phyloP scores from a whole-genome alignment of 1,140 invertebrate genomes.

The Trichonephila clavipes region DNA sequence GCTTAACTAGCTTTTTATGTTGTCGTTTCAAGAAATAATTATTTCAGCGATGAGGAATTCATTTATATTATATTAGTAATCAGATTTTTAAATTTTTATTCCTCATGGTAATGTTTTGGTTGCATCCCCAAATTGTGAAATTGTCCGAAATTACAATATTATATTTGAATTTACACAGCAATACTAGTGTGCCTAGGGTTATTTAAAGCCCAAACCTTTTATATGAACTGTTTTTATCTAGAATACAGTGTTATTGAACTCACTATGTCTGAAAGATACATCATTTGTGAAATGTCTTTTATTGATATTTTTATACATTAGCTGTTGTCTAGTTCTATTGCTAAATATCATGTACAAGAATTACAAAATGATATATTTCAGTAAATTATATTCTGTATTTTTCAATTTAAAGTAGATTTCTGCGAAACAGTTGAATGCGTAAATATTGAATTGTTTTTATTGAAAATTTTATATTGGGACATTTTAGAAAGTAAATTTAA shows the following conservation, averaged over 20 bases:
- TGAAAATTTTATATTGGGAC: no score
- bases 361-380: no score
- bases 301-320: no score
- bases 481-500: no score
- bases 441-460: no score
- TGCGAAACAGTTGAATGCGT: no score
- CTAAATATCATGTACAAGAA: no score
- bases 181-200: slow-evolving; percentile 31
- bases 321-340: no score
- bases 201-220: not conserved
- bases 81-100: not conserved
- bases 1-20: not conserved
- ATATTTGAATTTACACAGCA: not conserved
- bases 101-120: not conserved
- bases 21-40: not conserved
- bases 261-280: not conserved
- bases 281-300: no score
- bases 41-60: not conserved
- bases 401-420: no score
- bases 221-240: not conserved
- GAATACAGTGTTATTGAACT: not conserved
- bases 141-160: not conserved
- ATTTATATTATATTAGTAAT: no score
- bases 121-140: not conserved
- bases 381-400: no score